phyloP scores from a whole-genome alignment of 2,797 vertebrate species.

The Rhinogobio ventralis region DNA sequence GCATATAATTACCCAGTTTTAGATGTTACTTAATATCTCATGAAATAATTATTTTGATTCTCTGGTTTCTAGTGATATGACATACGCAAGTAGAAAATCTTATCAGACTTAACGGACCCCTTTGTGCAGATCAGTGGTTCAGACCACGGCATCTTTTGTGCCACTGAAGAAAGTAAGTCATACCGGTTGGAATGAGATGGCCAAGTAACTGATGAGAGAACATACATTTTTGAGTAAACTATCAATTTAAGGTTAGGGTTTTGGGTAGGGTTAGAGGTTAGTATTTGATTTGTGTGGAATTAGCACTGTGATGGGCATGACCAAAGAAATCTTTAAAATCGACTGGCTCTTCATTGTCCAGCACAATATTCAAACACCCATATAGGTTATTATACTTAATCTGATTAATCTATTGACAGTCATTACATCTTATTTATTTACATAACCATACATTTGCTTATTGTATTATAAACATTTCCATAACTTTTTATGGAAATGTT shows the following conservation, averaged over 20 bases:
- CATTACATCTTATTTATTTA: too few species aligned
- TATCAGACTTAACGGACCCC: background rate
- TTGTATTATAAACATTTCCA: too few species aligned
- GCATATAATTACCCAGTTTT: background rate
- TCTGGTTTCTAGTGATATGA: background rate
- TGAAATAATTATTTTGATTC: background rate
- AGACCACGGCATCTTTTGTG: background rate
- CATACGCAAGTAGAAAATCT: too few species aligned
- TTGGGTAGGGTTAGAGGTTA: background rate
- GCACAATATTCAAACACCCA: background rate
- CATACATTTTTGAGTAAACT: background rate
- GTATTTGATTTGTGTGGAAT: background rate
- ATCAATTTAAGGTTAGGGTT: background rate
- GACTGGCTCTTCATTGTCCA: background rate
- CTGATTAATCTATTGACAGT: too few species aligned
- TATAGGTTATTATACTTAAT: background rate
- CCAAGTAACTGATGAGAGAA: background rate
- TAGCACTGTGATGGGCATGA: background rate
- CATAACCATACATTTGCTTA: too few species aligned
- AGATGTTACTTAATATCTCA: background rate
- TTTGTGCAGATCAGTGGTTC: background rate
- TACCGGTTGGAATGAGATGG: background rate
- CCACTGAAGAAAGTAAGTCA: background rate
- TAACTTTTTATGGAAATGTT: too few species aligned
- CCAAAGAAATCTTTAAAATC: background rate